Base-by-base conservation (phyloP, 1,140 invertebrate species). In the Dendroctonus ponderosae region DNA sequence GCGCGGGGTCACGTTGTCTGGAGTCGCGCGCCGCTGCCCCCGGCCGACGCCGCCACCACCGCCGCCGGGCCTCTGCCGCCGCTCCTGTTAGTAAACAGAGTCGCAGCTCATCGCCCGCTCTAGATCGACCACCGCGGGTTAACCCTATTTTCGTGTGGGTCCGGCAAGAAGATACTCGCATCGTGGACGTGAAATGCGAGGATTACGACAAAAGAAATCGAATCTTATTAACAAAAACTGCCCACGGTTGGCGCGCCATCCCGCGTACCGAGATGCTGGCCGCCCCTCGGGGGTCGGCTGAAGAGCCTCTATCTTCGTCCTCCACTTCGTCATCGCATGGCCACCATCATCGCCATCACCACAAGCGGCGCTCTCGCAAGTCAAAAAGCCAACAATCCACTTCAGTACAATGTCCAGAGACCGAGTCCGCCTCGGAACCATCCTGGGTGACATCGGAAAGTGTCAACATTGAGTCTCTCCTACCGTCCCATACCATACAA, bases 101-200 rank as follows among this genome's bases (percentile, higher is more conserved):
- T 59, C 58, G 64, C 15, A 66, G 64, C 64, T 60, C 57, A 26
- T 66, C 64, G 12, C 66, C 66, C 43, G 66, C 76, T 80, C 26
- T 62, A 57, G 66, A 67, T n/a, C 58, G 58, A 46, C 58, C 66
- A 58, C 85, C 87, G 49, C 85, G 86, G 70, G 86, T 89, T 6
- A 89, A 88, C 76, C 90, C 91, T 54, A 89, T 92, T 62, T 92
- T 92, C 78, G 82, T 92, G 60, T 91, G 90, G 89, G 88, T 89
- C 46, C 86, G 88, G 71, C 89, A 91, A 77, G 83, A 85, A 68
- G 87, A 91, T 74, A 89, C 88, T 61, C 84, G 83, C 74, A 91
- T 92, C 73, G 85, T 91, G 74, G 88, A 91, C 78, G 90, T 92
- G 68, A 85, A 87, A 75, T 91, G 90, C 80, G 91, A 92, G 79